phyloP scores from a whole-genome alignment of 1,140 invertebrate species.

The Zaprionus nigranus region DNA sequence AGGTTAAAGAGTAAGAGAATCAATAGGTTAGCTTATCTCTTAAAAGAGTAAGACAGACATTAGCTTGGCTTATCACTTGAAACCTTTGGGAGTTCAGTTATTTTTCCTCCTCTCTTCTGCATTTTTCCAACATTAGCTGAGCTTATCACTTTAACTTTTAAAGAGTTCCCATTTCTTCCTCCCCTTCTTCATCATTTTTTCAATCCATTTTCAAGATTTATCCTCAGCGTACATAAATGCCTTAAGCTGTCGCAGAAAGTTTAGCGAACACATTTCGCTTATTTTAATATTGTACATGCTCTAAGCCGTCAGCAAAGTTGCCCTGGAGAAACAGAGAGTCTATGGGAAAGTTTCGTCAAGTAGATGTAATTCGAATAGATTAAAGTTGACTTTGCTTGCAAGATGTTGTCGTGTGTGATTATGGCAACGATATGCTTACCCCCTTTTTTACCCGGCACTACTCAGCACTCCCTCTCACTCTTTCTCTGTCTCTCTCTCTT shows the following conservation, averaged over 20 bases:
- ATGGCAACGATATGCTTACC: constrained; percentile 31
- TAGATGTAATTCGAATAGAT: constrained; percentile 38
- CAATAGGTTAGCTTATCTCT: not conserved
- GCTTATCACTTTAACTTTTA: too few relatives aligned
- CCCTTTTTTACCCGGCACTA: not conserved
- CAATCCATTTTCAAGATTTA: not conserved
- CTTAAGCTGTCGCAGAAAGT: constrained; percentile 8
- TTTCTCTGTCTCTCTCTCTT: not conserved
- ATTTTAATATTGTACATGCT: constrained; percentile 12
- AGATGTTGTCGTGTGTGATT: constrained; percentile 37
- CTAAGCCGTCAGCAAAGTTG: not conserved
- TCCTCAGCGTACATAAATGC: not conserved
- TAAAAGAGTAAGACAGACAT: not conserved
- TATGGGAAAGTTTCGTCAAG: constrained; percentile 12
- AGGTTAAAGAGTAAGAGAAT: too few relatives aligned
- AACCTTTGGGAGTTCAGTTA: too few relatives aligned
- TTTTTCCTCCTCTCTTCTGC: too few relatives aligned
- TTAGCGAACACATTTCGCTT: constrained; percentile 4
- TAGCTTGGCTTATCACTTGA: too few relatives aligned
- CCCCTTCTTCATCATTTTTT: too few relatives aligned
- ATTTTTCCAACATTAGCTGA: too few relatives aligned
- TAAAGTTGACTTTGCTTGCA: constrained; percentile 41
- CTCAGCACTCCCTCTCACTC: not conserved
- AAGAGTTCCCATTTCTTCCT: too few relatives aligned
- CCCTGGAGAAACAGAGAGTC: not conserved